Conservation (phyloP, 1,140 invertebrate species). For the Centruroides vittatus region DNA sequence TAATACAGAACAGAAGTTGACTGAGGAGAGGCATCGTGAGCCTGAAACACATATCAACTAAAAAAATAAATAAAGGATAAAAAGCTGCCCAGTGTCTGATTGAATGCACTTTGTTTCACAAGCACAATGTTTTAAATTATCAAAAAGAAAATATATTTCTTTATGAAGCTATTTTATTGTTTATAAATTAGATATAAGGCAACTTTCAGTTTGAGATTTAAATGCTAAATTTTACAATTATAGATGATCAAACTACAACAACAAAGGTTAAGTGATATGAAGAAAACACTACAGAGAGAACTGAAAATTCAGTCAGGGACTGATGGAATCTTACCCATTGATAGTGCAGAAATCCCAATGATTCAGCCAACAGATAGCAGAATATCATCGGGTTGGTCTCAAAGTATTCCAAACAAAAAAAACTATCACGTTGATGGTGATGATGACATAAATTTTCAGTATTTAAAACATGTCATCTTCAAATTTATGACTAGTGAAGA, state of each 20-base stretch:
- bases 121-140: too few species aligned
- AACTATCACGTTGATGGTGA: background rate
- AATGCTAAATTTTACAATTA: constrained; percentile 16
- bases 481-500: constrained; percentile 79
- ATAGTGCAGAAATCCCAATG: background rate
- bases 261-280: constrained; percentile 69
- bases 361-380: background rate
- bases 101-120: too few species aligned
- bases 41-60: too few species aligned
- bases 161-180: too few species aligned
- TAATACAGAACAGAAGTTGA: too few species aligned
- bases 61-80: too few species aligned
- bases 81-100: too few species aligned
- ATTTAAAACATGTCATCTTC: constrained; percentile 81
- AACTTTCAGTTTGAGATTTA: too few species aligned
- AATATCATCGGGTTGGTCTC: background rate
- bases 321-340: background rate
- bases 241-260: constrained; percentile 77
- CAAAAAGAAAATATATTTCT: too few species aligned
- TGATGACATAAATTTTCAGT: constrained; percentile 62
- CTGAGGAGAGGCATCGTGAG: too few species aligned
- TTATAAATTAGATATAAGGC: too few species aligned
- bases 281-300: constrained; percentile 77
- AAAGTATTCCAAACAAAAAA: background rate
- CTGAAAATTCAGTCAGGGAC: constrained; percentile 38